phyloP scores from a whole-genome alignment of 2,113 vertebrate genomes.

The Podarcis cretensis region DNA sequence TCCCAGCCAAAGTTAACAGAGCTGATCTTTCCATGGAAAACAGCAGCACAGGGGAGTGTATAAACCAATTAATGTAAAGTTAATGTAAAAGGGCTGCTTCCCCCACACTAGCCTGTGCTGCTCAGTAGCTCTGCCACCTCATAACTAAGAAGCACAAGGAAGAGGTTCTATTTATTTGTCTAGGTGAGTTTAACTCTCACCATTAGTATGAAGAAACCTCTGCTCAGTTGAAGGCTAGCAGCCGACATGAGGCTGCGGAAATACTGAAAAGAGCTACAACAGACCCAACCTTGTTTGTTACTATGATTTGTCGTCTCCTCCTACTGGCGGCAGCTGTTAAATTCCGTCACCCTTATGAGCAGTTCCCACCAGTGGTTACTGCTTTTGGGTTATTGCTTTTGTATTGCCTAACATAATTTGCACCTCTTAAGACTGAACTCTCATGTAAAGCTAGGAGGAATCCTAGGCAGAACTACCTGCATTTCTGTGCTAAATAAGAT shows the following conservation, averaged over 20 bases:
- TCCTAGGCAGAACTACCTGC: background rate
- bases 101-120: background rate
- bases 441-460: background rate
- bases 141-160: background rate
- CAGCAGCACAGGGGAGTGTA: constrained; percentile 49
- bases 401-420: background rate
- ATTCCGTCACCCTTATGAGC: background rate
- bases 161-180: constrained; percentile 29
- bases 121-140: background rate
- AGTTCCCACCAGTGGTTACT: background rate
- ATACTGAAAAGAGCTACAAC: constrained; percentile 32
- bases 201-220: background rate
- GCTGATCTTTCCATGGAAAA: constrained; percentile 73
- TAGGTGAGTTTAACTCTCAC: constrained; percentile 4
- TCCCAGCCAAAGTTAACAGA: constrained; percentile 68
- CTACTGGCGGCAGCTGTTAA: background rate
- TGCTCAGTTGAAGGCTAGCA: constrained; percentile 35
- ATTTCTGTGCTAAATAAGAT: background rate
- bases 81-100: background rate
- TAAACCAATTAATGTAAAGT: constrained; percentile 58
- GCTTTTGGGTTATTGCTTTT: rapidly evolving
- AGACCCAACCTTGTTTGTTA: constrained; percentile 34
- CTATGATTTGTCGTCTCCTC: background rate
- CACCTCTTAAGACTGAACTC: too few relatives aligned
- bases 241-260: constrained; percentile 39